A percentile compares a stretch with the other conserved stretches of the same genome.
Evolutionary conservation across 1,140 invertebrate species (phyloP).

Genomic region (Drosophila malerkotliana): DNA sequence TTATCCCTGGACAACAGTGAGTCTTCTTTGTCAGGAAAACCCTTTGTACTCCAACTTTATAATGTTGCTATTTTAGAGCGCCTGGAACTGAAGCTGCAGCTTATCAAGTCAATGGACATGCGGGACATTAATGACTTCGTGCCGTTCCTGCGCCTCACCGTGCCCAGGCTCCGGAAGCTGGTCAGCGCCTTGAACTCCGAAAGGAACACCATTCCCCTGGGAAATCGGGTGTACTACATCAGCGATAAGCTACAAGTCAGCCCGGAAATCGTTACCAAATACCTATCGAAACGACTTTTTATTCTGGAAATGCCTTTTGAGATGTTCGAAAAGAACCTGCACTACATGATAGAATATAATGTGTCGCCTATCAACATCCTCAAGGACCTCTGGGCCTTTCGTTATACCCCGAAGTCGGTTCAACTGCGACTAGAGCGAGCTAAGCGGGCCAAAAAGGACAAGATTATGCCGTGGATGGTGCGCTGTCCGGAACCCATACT

Average conservation of each 20-base stretch:
- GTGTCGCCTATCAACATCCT: slow-evolving; percentile 84
- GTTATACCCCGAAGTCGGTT: slow-evolving; percentile 82
- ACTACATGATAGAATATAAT: slow-evolving; percentile 81
- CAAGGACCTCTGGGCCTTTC: slow-evolving; percentile 85
- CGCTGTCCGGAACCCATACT: slow-evolving; percentile 84
- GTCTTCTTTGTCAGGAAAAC: background rate
- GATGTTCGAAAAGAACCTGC: slow-evolving; percentile 76
- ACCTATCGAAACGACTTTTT: slow-evolving; percentile 73
- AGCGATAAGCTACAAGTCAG: slow-evolving; percentile 64
- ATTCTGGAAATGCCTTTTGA: slow-evolving; percentile 80
- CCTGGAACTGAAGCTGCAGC: slow-evolving; percentile 46
- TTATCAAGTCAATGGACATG: slow-evolving; percentile 58
- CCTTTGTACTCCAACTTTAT: background rate
- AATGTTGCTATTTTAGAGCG: slow-evolving; percentile 35
- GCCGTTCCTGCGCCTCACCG: slow-evolving; percentile 68
- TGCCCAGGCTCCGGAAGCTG: slow-evolving; percentile 63
- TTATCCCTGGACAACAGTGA: slow-evolving; percentile 64
- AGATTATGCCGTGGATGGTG: slow-evolving; percentile 86
- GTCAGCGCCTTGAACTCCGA: slow-evolving; percentile 53
- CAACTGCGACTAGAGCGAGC: slow-evolving; percentile 80
- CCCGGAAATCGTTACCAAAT: slow-evolving; percentile 71
- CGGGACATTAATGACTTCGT: slow-evolving; percentile 78
- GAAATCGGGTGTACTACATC: slow-evolving; percentile 81
- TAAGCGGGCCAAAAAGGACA: slow-evolving; percentile 83
- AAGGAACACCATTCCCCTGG: slow-evolving; percentile 29